Evolutionary conservation across 2,113 vertebrate species (phyloP).

Genomic region (Malurus cyaneus): DNA sequence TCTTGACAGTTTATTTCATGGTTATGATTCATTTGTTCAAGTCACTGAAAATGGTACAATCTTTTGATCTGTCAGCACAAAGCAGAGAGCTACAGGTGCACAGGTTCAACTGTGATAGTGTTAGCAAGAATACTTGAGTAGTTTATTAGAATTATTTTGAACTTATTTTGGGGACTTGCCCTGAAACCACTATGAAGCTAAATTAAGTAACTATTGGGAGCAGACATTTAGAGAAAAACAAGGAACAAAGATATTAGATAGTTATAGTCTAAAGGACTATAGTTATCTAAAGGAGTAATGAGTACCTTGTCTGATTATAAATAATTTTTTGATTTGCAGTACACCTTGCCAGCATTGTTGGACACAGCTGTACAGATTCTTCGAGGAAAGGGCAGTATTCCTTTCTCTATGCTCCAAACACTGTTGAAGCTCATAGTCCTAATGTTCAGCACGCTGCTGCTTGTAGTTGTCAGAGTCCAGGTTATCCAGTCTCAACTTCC

Average conservation of each 20-base stretch:
- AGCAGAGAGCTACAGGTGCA: not conserved
- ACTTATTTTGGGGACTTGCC: not conserved
- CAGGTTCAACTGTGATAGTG: not conserved
- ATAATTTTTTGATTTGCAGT: slow-evolving; percentile 72
- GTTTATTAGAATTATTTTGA: not conserved
- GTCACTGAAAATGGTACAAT: not conserved
- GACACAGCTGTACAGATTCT: slow-evolving; percentile 84
- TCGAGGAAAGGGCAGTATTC: slow-evolving; percentile 87
- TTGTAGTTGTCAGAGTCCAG: slow-evolving; percentile 94
- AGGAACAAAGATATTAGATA: not conserved
- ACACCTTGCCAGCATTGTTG: slow-evolving; percentile 86
- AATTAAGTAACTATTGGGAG: not conserved
- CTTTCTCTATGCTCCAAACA: slow-evolving; percentile 90
- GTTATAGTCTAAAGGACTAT: no score
- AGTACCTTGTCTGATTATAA: not conserved
- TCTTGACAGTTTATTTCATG: not conserved
- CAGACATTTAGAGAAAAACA: not conserved
- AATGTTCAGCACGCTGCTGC: slow-evolving; percentile 92
- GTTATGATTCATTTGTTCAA: not conserved
- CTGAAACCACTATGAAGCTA: not conserved
- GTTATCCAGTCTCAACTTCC: slow-evolving; percentile 97
- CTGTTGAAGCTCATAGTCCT: slow-evolving; percentile 93
- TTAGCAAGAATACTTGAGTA: not conserved
- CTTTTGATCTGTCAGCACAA: not conserved
- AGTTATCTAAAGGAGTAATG: not conserved